Evolutionary conservation across 1,140 invertebrate genomes (phyloP), one percentile per base, ranked within the genome.

Genomic region (Drosophila asahinai): DNA sequence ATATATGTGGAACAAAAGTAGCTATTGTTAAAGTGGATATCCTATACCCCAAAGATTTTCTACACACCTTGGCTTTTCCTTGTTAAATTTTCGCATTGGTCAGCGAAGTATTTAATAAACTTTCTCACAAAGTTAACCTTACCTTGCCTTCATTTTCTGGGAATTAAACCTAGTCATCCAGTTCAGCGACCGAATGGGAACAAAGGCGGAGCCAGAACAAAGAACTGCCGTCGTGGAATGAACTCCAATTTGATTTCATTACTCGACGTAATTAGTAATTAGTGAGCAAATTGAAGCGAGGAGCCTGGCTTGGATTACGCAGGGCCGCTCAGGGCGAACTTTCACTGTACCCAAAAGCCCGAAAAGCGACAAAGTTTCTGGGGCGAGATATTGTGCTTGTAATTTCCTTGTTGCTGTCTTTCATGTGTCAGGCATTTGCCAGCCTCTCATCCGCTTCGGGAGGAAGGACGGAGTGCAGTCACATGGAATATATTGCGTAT

Each of bases 401-500:
- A 84, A 84, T 84, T 78, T 86, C 82, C 78, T 63, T 75, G 43
- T 72, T 58, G 55, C 42, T 73, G 77, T 30, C 65, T 71, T 67
- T 77, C 54, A 78, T 86, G 62, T 81, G 83, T 66, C 83, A 78
- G 70, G 84, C 80, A 77, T 81, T 86, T 80, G 66, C 76, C 83
- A 42, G 15, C 40, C 40, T 7, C 40, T 42, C 40, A 42, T 40
- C 36, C 52, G 52, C 30, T 54, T 33, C 30, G 1, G 48, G 4
- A n/a, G 15, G 48, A n/a, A 2, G 48, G 14, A 27, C 25, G n/a
- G 3, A 19, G 54, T 40, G 55, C 63, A 70, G 74, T 61, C 68
- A 47, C 60, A 79, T 54, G 66, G 60, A 71, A 72, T 80, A 89
- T 78, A 84, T 89, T 81, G 70, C 84, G 84, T 79, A 87, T 89